These are phyloP conservation scores for Salticus scenicus DNA, from an alignment of 2,888 invertebrate genomes.

Conservation along the genomic window DNA sequence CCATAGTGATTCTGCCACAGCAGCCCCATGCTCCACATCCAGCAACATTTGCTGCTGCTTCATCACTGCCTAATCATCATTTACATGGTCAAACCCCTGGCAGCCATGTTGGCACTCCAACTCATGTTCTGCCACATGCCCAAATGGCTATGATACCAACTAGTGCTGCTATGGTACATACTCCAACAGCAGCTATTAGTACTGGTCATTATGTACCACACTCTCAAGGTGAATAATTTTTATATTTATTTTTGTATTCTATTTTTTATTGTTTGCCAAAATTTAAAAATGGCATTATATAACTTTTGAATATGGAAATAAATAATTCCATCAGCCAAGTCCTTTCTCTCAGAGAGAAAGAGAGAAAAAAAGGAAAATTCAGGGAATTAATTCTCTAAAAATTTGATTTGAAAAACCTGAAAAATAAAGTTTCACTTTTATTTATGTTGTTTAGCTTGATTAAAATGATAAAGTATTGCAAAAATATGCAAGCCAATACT, in stretches of 20 bases:
- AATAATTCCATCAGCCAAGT: no score
- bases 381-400: no score
- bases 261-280: not conserved
- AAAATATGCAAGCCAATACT: no score
- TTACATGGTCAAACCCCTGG: constrained; percentile 66
- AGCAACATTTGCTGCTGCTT: constrained; percentile 43
- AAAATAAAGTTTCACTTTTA: no score
- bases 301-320: no score
- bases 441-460: no score
- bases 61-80: constrained; percentile 55
- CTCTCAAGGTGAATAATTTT: constrained; percentile 54
- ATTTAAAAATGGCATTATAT: not conserved
- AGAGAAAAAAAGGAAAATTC: no score
- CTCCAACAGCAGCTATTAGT: constrained; percentile 47
- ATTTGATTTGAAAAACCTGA: no score
- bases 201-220: constrained; percentile 64
- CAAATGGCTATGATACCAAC: constrained; percentile 65
- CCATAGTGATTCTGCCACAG: constrained; percentile 56
- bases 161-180: constrained; percentile 65
- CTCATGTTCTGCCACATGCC: constrained; percentile 61
- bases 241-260: no score
- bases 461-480: no score
- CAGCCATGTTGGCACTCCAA: constrained; percentile 64
- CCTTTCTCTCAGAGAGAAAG: no score
- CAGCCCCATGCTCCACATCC: constrained; percentile 56